A percentile compares a stretch with the other conserved stretches of the same genome.
Evolutionary conservation across 2,797 vertebrate species (phyloP).

Genomic region (Sylvia borin): DNA sequence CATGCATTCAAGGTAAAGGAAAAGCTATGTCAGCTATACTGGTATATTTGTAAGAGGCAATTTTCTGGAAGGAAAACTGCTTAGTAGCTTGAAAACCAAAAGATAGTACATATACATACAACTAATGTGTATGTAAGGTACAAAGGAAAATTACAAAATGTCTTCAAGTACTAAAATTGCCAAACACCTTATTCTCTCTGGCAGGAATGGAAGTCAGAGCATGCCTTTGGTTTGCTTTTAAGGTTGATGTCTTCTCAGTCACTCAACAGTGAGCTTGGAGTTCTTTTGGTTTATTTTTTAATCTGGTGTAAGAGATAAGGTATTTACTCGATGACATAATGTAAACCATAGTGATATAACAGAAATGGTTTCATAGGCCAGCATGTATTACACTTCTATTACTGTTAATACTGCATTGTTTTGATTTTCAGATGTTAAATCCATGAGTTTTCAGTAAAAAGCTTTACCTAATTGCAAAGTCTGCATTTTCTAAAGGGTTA

Average conservation of each 20-base stretch:
- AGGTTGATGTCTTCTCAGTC: not conserved
- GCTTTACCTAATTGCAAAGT: not conserved
- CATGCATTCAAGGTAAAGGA: constrained; percentile 87
- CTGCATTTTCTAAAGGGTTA: not conserved
- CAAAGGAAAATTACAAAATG: not conserved
- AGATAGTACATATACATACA: rapidly evolving
- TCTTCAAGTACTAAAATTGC: not conserved
- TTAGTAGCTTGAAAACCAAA: not conserved
- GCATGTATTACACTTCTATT: not conserved
- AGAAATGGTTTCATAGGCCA: not conserved
- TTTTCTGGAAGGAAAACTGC: not conserved
- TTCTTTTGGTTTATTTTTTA: not conserved
- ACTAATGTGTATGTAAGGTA: not conserved
- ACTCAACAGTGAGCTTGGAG: not conserved
- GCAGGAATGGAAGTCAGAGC: not conserved
- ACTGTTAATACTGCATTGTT: not conserved
- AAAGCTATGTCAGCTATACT: not conserved
- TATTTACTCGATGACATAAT: not conserved
- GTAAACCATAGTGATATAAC: not conserved
- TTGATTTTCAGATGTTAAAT: not conserved
- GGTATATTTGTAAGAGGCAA: not conserved
- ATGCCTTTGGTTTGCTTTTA: not conserved
- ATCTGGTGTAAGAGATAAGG: not conserved
- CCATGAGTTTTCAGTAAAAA: not conserved
- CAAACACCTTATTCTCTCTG: not conserved